phyloP scores from a whole-genome alignment of 1,140 invertebrate genomes.

The Zaprionus inermis region DNA sequence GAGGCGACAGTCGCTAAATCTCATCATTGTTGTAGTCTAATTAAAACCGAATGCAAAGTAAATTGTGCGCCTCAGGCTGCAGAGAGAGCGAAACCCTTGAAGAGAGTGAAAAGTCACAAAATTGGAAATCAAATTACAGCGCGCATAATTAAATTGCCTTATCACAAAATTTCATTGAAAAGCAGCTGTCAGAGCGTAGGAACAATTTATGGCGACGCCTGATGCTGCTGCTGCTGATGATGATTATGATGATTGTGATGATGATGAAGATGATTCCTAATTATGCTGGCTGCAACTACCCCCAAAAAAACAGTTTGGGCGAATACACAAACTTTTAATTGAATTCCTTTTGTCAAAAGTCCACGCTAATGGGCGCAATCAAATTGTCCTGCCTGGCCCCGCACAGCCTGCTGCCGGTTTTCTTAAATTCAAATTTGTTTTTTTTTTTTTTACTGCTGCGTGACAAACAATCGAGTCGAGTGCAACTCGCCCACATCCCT shows the following conservation, averaged over 20 bases:
- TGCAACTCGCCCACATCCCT: constrained; percentile 31
- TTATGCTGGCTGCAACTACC: not conserved
- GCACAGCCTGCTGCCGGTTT: constrained; percentile 10
- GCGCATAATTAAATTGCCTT: constrained; percentile 79
- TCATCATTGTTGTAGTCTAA: constrained; percentile 65
- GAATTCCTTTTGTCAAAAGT: constrained; percentile 72
- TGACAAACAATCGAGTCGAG: constrained; percentile 71
- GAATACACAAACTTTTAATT: constrained; percentile 71
- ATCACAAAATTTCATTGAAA: constrained; percentile 79
- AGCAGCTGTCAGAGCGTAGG: constrained; percentile 40
- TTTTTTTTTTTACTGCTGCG: constrained; percentile 23
- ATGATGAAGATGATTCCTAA: constrained; percentile 38
- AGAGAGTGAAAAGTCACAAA: constrained; percentile 53
- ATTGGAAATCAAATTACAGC: constrained; percentile 71
- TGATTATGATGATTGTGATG: not conserved
- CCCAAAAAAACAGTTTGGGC: not conserved
- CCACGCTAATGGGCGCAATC: constrained; percentile 71
- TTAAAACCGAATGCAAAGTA: constrained; percentile 55
- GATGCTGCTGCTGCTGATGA: not conserved
- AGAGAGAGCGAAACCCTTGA: not conserved
- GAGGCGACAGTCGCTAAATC: constrained; percentile 35
- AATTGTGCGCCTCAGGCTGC: constrained; percentile 30
- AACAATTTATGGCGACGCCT: constrained; percentile 33
- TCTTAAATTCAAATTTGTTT: not conserved
- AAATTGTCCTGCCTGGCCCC: constrained; percentile 63